These are phyloP conservation scores for Heliconius cydno DNA, from an alignment of 2,888 invertebrate genomes.

Conservation along the genomic window DNA sequence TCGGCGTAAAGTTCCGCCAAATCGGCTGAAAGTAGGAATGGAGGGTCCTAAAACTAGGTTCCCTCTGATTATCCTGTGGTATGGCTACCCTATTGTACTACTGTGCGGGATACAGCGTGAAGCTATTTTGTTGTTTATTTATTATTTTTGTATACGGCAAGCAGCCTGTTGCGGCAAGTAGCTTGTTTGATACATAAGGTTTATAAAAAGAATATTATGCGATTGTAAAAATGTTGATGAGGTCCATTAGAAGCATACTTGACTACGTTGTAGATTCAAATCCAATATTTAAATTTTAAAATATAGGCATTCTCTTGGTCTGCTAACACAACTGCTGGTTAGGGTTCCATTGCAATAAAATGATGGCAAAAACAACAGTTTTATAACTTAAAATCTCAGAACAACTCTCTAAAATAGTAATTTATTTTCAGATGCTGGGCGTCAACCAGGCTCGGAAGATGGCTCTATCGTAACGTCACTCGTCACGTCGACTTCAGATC, in stretches of 20 bases:
- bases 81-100: too few relatives aligned
- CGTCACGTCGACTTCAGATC: conserved; percentile 2
- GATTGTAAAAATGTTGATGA: too few relatives aligned
- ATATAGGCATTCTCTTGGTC: background rate
- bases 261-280: background rate
- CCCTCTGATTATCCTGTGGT: too few relatives aligned
- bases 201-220: too few relatives aligned
- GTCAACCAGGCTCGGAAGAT: background rate
- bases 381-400: background rate
- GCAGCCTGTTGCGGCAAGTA: too few relatives aligned
- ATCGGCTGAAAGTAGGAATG: too few relatives aligned
- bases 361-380: background rate
- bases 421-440: background rate
- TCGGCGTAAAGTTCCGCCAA: too few relatives aligned
- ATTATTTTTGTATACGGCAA: too few relatives aligned
- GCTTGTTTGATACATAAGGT: too few relatives aligned
- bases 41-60: too few relatives aligned
- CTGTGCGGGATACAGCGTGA: too few relatives aligned
- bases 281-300: background rate
- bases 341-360: background rate
- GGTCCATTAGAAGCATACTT: background rate
- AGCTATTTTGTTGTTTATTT: too few relatives aligned
- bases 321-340: background rate
- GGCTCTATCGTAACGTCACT: background rate
- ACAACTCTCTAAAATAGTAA: background rate